Evolutionary conservation across 2,113 vertebrate genomes (phyloP).

Genomic region (Melanocharis versteri): DNA sequence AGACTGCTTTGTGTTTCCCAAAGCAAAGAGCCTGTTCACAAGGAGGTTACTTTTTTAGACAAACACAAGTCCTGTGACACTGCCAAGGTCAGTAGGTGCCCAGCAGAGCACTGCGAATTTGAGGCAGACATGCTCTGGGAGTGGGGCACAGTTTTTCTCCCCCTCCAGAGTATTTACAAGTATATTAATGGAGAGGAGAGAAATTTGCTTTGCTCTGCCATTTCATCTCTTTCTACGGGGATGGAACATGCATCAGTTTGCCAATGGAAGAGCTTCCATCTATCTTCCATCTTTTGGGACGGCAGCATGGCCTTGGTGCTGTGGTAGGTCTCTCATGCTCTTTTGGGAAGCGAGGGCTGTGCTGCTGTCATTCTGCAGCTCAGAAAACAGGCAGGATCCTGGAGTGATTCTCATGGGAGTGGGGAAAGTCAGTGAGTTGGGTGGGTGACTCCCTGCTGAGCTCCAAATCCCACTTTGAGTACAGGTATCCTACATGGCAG

Average conservation of each 20-base stretch:
- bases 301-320: not conserved
- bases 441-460: not conserved
- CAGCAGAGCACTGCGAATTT: not conserved
- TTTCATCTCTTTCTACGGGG: not conserved
- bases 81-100: slow-evolving; percentile 47
- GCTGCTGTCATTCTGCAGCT: not conserved
- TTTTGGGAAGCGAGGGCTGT: not conserved
- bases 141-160: not conserved
- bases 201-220: not conserved
- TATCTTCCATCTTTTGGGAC: not conserved
- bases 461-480: not conserved
- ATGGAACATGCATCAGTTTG: not conserved
- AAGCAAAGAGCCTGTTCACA: slow-evolving; percentile 41
- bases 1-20: slow-evolving; percentile 52
- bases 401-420: not conserved
- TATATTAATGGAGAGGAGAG: not conserved
- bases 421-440: not conserved
- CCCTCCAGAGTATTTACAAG: not conserved
- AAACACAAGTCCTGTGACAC: slow-evolving; percentile 23
- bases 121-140: not conserved
- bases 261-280: not conserved
- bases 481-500: too few species aligned
- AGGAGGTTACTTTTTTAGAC: slow-evolving; percentile 25
- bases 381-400: not conserved
- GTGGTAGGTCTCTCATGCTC: not conserved